Evolutionary conservation across 2,113 vertebrate genomes (phyloP), one percentile per base, ranked within the genome.

Genomic region (Condylura cristata): DNA sequence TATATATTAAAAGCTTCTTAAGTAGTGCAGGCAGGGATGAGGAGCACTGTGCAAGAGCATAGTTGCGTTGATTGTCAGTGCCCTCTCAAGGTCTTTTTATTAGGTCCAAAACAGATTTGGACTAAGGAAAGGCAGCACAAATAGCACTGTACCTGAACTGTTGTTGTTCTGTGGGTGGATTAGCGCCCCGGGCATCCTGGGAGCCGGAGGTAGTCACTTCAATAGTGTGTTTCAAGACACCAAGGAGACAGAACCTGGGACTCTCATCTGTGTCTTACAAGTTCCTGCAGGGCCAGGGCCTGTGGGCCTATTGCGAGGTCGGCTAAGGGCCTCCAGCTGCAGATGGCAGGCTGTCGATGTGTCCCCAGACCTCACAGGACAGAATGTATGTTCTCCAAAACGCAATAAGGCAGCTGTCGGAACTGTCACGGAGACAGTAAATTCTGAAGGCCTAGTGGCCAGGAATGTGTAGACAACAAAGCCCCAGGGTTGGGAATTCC

Each of bases 131-230:
- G 26, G 44, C 24, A 74, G 74, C 39, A 44, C 53, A 39, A 1
- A 39, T 8, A 18, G 6, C 46, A 48, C n/a, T 68, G 9, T 30
- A 6, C 2, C 8, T 0, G 63, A 3, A 0, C 53, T 30, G 2
- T 11, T 53, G 12, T 14, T 51, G 12, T 51, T 51, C 14, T 16
- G 14, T 18, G 17, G 58, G 60, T 81, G 63, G n/a, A 48, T 46
- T 9, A 81, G 39, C 10, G 11, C 74, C 30, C 83, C n/a, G 7
- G 58, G 9, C 34, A 5, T 2, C 9, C 44, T 48, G 79, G 79
- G 37, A 51, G 18, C 48, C 24, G 32, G 83, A n/a, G 0, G 72
- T 10, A 89, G 37, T 18, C 88, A 8, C 10, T 41, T 79, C 37
- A 65, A 8, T 0, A 37, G 30, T 48, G 5, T 44, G 14, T 48